A percentile compares a stretch with the other conserved stretches of the same genome.
Evolutionary conservation across 2,888 invertebrate genomes (phyloP).

Genomic region (Achlya flavicornis): DNA sequence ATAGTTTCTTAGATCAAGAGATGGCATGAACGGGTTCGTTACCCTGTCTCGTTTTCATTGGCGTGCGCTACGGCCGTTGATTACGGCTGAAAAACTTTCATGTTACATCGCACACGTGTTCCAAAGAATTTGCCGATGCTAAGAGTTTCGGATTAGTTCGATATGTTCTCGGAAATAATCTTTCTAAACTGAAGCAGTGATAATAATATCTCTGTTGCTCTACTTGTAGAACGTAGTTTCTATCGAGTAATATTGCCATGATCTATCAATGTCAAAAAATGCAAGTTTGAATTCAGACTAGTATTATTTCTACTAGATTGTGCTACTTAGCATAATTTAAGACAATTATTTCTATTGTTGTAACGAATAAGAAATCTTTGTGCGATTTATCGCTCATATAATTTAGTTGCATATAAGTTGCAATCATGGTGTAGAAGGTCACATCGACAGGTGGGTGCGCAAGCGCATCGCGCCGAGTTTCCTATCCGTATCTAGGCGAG

Average conservation of each 20-base stretch:
- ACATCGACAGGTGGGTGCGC: constrained; percentile 67
- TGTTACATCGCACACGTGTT: constrained; percentile 42
- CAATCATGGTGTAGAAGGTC: constrained; percentile 44
- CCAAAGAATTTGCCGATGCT: constrained; percentile 27
- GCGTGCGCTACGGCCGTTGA: constrained; percentile 53
- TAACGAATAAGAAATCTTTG: not conserved
- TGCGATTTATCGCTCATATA: constrained; percentile 20
- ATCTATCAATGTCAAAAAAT: not conserved
- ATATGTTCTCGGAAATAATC: constrained; percentile 12
- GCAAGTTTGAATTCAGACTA: not conserved
- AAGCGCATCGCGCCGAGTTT: constrained; percentile 72
- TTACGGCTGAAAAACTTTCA: constrained; percentile 67
- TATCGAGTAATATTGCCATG: not conserved
- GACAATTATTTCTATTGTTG: not conserved
- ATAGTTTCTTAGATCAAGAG: not conserved
- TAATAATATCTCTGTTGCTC: not conserved
- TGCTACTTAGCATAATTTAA: not conserved
- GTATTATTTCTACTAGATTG: too few relatives aligned
- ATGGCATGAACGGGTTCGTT: constrained; percentile 60
- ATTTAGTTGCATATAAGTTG: constrained; percentile 21
- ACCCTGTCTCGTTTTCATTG: constrained; percentile 78
- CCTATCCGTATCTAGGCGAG: constrained; percentile 83
- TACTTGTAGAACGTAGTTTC: not conserved
- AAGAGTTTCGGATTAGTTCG: constrained; percentile 31
- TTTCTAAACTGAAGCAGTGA: constrained; percentile 15